Evolutionary conservation across 2,888 invertebrate genomes (phyloP).

Genomic region (Phengaris alcon): DNA sequence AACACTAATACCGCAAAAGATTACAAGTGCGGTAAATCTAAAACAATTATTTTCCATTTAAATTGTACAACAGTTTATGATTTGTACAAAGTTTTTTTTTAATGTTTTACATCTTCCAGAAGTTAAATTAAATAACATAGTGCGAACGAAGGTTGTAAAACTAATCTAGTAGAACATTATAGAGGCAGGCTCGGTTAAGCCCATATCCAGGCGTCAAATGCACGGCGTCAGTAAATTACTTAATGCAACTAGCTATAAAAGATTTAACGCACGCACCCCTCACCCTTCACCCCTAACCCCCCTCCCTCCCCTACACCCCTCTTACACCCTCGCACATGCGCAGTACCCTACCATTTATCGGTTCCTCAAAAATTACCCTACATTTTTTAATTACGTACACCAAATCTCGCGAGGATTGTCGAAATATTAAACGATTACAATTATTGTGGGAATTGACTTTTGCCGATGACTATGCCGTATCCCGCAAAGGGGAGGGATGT

Average conservation of each 20-base stretch:
- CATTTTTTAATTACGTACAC: slow-evolving; percentile 29
- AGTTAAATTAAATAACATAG: too few relatives aligned
- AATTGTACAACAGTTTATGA: too few relatives aligned
- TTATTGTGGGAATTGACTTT: slow-evolving; percentile 9
- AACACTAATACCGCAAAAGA: too few relatives aligned
- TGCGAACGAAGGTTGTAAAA: too few relatives aligned
- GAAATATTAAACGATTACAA: slow-evolving; percentile 13
- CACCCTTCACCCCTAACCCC: slow-evolving; percentile 55
- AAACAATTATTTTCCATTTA: too few relatives aligned
- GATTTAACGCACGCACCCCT: slow-evolving; percentile 62
- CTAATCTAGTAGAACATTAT: too few relatives aligned
- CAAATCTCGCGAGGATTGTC: background rate
- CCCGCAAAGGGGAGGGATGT: slow-evolving; percentile 44
- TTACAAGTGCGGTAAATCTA: too few relatives aligned
- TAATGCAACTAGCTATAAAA: slow-evolving; percentile 78
- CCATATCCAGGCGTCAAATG: slow-evolving; percentile 57
- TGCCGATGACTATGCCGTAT: slow-evolving; percentile 47
- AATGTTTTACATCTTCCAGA: too few relatives aligned
- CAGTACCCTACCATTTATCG: slow-evolving; percentile 60
- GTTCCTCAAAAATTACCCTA: slow-evolving; percentile 41
- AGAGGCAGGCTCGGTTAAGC: background rate
- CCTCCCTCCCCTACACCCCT: slow-evolving; percentile 56
- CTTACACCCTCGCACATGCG: slow-evolving; percentile 51
- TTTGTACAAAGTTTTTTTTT: too few relatives aligned
- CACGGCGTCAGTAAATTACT: slow-evolving; percentile 76